Evolutionary conservation across 1,140 invertebrate species (phyloP), one percentile per base, ranked within the genome.

Genomic region (Camponotus vicinus): DNA sequence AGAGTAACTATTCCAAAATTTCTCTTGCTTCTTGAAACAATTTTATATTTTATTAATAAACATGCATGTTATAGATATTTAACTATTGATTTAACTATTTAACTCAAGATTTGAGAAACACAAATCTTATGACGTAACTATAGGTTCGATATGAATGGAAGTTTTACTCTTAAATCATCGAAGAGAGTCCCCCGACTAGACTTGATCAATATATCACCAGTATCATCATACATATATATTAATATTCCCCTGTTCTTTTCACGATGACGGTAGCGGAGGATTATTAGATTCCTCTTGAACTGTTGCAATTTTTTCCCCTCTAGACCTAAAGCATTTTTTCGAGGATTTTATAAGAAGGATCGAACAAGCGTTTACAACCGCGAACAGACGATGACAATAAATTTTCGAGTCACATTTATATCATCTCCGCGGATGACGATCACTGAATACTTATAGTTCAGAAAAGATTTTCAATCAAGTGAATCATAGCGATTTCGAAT

Each of bases 181-280:
- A 32, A 18, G 18, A 71, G 2, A 34, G 13, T 37, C 34, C 34
- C 2, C 9, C 5, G 0, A 57, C 32, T 9, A 21, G 55, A 73
- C n/a, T 73, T 55, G 32, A 71, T 87, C 75, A 70, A 87, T 87
- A 71, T 87, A 87, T 87, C 27, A 27, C 27, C 80, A 66, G 86
- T 87, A 86, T 88, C 71, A 82, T 85, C 85, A 75, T 80, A 88
- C 85, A 75, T 61, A 80, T 69, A 80, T 69, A 67, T 87, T 87
- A 84, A 88, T 88, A 87, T 84, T 88, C 66, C 45, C 64, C 55
- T 63, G 21, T 69, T 71, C 40, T 77, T 61, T 76, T 42, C 5
- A 13, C 21, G 7, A 40, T 75, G 6, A 11, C n/a, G 6, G 15
- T 76, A 27, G 5, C 6, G 18, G 9, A 34, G 42, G 42, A 66